Percentiles rank a stretch among this genome's conserved stretches.
Conservation (phyloP, 92 coral and sea anemone genomes). For the Porites evermanni region DNA sequence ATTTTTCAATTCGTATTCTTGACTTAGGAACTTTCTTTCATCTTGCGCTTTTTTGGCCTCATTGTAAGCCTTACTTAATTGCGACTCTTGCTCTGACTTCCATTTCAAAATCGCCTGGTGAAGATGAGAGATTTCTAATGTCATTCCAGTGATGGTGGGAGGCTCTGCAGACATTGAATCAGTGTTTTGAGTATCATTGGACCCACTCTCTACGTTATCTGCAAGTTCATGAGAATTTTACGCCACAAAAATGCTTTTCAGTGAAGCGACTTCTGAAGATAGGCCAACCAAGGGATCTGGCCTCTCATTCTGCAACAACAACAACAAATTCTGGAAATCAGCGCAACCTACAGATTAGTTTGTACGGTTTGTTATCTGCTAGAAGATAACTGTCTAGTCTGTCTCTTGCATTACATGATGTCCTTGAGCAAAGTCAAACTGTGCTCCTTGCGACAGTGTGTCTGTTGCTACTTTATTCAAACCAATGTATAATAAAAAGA, state of each 20-base stretch:
- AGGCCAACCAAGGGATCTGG: slow-evolving; percentile 85
- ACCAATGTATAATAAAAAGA: too few species aligned
- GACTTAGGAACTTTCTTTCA: slow-evolving; percentile 76
- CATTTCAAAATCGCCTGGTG: slow-evolving; percentile 88
- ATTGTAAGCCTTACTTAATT: slow-evolving; percentile 53
- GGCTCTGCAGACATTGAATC: slow-evolving; percentile 62
- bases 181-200: slow-evolving; percentile 69
- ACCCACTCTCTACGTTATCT: slow-evolving; percentile 47
- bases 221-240: slow-evolving; percentile 48
- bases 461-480: too few species aligned
- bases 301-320: slow-evolving; percentile 85
- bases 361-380: too few species aligned
- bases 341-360: too few species aligned
- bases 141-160: slow-evolving; percentile 82
- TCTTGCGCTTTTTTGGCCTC: slow-evolving; percentile 81
- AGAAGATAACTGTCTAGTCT: too few species aligned
- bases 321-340: too few species aligned
- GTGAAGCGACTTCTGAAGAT: slow-evolving; percentile 79
- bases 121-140: slow-evolving; percentile 84
- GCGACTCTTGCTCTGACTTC: slow-evolving; percentile 76
- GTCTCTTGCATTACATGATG: too few species aligned
- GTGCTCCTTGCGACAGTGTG: too few species aligned
- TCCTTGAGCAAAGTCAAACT: too few species aligned
- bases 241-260: slow-evolving; percentile 65
- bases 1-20: slow-evolving; percentile 82